These are phyloP conservation scores for Lamprologus callipterus DNA, from an alignment of 2,113 vertebrate genomes.

Conservation along the genomic window DNA sequence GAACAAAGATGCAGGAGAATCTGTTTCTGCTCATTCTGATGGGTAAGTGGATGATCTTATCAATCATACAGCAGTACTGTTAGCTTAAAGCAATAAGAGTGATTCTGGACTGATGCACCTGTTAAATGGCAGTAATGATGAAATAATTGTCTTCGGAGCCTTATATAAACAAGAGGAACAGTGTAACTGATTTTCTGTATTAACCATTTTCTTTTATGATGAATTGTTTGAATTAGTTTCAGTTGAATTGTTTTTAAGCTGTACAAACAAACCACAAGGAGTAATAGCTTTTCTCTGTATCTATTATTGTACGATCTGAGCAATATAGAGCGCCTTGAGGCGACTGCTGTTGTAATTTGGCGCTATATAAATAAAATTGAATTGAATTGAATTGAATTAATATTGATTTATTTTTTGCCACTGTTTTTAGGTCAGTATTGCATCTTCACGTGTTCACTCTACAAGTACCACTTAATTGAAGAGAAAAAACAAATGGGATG, in stretches of 20 bases:
- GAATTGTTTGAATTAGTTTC: background rate
- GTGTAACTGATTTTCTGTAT: background rate
- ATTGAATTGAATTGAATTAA: background rate
- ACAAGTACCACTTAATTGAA: background rate
- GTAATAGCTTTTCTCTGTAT: background rate
- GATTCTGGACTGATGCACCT: background rate
- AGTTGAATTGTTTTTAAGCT: background rate
- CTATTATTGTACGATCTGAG: background rate
- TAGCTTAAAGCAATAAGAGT: background rate
- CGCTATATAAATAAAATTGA: background rate
- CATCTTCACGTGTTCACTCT: background rate
- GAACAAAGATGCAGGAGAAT: background rate
- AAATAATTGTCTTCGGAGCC: background rate
- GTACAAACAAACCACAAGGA: background rate
- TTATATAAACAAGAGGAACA: background rate
- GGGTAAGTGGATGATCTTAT: background rate
- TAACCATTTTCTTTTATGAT: background rate
- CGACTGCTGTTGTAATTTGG: background rate
- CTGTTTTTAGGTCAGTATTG: background rate
- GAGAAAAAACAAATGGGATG: accelerated
- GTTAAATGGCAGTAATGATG: accelerated
- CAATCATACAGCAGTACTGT: background rate
- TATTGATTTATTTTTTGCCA: background rate
- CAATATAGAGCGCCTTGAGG: background rate
- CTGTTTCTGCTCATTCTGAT: background rate